Evolutionary conservation across 2,888 invertebrate species (phyloP).

Genomic region (Epinotia brunnichana): DNA sequence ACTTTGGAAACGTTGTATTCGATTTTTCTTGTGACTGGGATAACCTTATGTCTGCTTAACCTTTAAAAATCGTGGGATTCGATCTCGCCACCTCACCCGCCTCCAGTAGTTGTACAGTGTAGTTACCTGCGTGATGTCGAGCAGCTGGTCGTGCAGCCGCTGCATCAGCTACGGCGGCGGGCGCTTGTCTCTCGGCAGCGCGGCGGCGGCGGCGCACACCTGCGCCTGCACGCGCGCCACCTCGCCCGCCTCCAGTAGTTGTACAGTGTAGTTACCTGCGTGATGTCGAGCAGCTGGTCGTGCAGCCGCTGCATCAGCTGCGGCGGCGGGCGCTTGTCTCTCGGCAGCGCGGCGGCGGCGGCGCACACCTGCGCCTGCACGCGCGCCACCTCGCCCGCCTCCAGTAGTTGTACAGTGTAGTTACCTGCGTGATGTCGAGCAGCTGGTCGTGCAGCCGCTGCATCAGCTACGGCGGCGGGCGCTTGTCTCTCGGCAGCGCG

Average conservation of each 20-base stretch:
- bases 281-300: slow-evolving; percentile 92
- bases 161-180: slow-evolving; percentile 86
- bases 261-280: slow-evolving; percentile 84
- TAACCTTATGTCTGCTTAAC: too few relatives aligned
- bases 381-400: slow-evolving; percentile 95
- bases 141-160: slow-evolving; percentile 90
- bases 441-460: slow-evolving; percentile 90
- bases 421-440: slow-evolving; percentile 93
- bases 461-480: slow-evolving; percentile 87
- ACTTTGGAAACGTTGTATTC: too few relatives aligned
- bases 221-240: slow-evolving; percentile 93
- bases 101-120: background rate
- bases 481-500: slow-evolving; percentile 75
- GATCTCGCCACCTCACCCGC: slow-evolving; percentile 85
- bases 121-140: slow-evolving; percentile 92
- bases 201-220: slow-evolving; percentile 68
- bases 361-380: slow-evolving; percentile 89
- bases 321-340: slow-evolving; percentile 85
- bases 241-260: too few relatives aligned
- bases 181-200: slow-evolving; percentile 79
- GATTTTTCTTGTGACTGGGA: too few relatives aligned
- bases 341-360: slow-evolving; percentile 66
- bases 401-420: slow-evolving; percentile 62
- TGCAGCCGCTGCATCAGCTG: slow-evolving; percentile 89
- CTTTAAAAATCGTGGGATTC: too few relatives aligned